phyloP scores from a whole-genome alignment of 1,140 invertebrate species.

The Drosophila auraria region DNA sequence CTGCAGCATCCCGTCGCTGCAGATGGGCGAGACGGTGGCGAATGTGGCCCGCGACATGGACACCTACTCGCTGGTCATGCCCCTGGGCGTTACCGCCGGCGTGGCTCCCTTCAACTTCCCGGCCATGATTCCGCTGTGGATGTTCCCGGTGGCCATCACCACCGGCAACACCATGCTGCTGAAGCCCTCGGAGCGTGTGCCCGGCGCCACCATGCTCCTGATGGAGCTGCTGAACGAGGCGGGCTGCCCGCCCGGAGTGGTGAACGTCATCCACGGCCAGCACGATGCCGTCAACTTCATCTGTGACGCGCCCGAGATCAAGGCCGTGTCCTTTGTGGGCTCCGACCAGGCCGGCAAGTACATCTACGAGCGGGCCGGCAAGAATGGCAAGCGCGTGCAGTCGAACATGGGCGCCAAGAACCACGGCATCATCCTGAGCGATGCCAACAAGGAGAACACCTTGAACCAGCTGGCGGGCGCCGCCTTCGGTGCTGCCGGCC shows the following conservation, averaged over 20 bases:
- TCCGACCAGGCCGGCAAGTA: slow-evolving; percentile 98
- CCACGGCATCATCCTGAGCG: slow-evolving; percentile 98
- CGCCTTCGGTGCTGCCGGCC: slow-evolving; percentile 97
- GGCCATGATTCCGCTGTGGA: slow-evolving; percentile 99
- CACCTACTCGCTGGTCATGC: slow-evolving; percentile 94
- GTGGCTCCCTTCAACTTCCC: slow-evolving; percentile 99
- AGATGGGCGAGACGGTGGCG: slow-evolving; percentile 96
- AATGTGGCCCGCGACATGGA: slow-evolving; percentile 98
- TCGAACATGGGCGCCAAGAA: slow-evolving; percentile 99
- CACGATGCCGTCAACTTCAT: slow-evolving; percentile 98
- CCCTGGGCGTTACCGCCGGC: slow-evolving; percentile 87
- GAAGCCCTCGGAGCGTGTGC: slow-evolving; percentile 98
- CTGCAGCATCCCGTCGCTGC: slow-evolving; percentile 95
- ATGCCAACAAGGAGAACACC: slow-evolving; percentile 99
- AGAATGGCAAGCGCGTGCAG: slow-evolving; percentile 97
- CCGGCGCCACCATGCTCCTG: slow-evolving; percentile 98
- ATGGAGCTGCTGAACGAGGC: slow-evolving; percentile 86
- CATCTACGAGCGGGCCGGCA: slow-evolving; percentile 96
- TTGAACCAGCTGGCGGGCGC: slow-evolving; percentile 97
- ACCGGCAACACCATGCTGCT: slow-evolving; percentile 93
- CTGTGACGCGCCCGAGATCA: slow-evolving; percentile 98
- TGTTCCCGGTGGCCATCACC: slow-evolving; percentile 97
- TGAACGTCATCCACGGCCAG: slow-evolving; percentile 95
- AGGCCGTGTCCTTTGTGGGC: slow-evolving; percentile 99
- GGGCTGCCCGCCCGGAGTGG: slow-evolving; percentile 93